Evolutionary conservation across 2,113 vertebrate species (phyloP), one percentile per base, ranked within the genome.

Genomic region (Apeltes quadracus): DNA sequence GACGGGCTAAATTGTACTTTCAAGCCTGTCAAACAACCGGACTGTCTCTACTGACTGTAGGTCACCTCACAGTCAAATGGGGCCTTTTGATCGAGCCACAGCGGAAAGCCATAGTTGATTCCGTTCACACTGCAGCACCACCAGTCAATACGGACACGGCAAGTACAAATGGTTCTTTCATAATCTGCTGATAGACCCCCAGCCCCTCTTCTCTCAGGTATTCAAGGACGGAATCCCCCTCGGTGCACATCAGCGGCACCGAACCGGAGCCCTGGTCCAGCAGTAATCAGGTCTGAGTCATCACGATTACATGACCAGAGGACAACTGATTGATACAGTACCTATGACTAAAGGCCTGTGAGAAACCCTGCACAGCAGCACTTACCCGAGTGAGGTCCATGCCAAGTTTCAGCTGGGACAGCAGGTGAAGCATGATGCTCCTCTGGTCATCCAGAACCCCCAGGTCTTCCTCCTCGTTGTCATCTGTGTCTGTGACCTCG

Each of bases 371-470:
- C 11, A 36, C 10, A 4, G 1, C 2, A 13, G 12, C 1, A 58
- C 39, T 72, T 87, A 97, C 96, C 93, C 94, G 94, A 72, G 96
- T 97, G 82, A 98, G 89, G 84, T 98, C 96, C 96, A 98, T 98
- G 76, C 96, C 96, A 44, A 96, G 95, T 72, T 96, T 97, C 72
- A 97, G 95, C 74, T 97, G 96, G 14, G 96, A 98, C 66, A 98
- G 95, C 71, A 98, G 95, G 84, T 97, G 96, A 0, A 97, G 94
- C 84, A 97, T 96, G 66, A 97, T 65, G 55, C 95, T 96, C 1
- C 94, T 94, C 50, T 97, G 96, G 48, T 97, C 96, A 68, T 97
- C 96, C 91, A 95, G 84, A 69, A 95, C 94, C 4, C 95, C 95
- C 74, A 96, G 75, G 75, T 96, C 95, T 48, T 95, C 92, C 78